Evolutionary conservation across 2,888 invertebrate species (phyloP).

Genomic region (Didymodactylos carnosus): DNA sequence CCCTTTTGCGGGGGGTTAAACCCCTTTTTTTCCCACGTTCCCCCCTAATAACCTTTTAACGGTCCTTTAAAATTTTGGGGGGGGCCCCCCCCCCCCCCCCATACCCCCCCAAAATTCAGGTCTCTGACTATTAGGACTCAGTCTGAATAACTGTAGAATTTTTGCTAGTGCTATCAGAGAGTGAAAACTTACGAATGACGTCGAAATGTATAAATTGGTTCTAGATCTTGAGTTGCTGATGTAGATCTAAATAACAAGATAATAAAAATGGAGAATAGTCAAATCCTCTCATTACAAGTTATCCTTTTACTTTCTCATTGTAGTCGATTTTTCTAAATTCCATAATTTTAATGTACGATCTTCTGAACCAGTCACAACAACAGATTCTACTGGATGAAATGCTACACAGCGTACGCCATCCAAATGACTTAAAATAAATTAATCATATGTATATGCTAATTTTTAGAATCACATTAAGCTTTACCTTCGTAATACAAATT

Average conservation of each 20-base stretch:
- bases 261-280: conserved; percentile 14
- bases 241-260: conserved; percentile 37
- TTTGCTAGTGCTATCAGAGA: no score
- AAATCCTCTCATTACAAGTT: background rate
- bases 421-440: conserved; percentile 31
- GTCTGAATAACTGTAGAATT: no score
- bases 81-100: no score
- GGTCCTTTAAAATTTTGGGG: no score
- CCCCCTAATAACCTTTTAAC: no score
- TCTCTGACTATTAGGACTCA: no score
- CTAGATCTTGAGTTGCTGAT: conserved; percentile 64
- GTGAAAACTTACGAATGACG: conserved; percentile 47
- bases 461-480: no score
- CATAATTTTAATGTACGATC: conserved; percentile 95
- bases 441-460: background rate
- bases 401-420: conserved; percentile 38
- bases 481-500: conserved; percentile 59
- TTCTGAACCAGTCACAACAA: conserved; percentile 88
- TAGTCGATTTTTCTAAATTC: conserved; percentile 94
- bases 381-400: conserved; percentile 62
- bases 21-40: no score
- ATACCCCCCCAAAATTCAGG: no score
- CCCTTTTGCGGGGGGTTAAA: no score
- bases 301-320: conserved; percentile 69
- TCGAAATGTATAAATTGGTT: conserved; percentile 93